These are phyloP conservation scores for Hirtodrosophila alboralis DNA, from an alignment of 2,888 invertebrate species.

Conservation along the genomic window DNA sequence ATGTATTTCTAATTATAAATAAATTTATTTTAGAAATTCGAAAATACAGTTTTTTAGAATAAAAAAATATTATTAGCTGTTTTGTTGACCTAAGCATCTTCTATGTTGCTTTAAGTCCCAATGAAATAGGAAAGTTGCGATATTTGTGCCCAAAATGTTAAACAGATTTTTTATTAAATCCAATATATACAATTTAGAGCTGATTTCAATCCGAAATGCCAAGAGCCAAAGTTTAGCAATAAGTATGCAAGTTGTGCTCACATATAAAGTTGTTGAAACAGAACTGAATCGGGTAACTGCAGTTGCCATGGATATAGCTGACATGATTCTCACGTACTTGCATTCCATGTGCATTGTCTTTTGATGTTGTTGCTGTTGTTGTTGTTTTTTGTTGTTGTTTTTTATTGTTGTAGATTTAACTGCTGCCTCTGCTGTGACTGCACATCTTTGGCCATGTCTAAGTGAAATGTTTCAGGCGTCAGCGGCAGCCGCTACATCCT, in stretches of 20 bases:
- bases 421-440: slow-evolving; percentile 43
- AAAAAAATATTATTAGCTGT: no score
- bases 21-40: no score
- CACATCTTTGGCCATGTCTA: slow-evolving; percentile 66
- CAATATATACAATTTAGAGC: no score
- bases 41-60: no score
- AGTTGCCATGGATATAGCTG: slow-evolving; percentile 42
- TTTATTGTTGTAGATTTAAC: slow-evolving; percentile 13
- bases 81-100: no score
- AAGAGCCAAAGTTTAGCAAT: no score
- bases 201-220: slow-evolving; percentile 2
- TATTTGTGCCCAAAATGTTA: no score
- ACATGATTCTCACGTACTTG: slow-evolving; percentile 44
- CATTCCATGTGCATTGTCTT: slow-evolving; percentile 63
- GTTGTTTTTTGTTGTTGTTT: slow-evolving; percentile 61
- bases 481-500: slow-evolving; percentile 64
- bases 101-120: no score
- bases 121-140: no score
- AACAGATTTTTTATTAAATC: no score
- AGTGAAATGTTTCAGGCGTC: slow-evolving; percentile 75
- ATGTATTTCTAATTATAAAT: no score
- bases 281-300: slow-evolving; percentile 10
- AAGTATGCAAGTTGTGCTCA: neutral
- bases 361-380: slow-evolving; percentile 32
- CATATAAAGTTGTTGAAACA: slow-evolving; percentile 5